Percentiles rank a stretch among this genome's conserved stretches.
These are phyloP conservation scores for Stictocephala bisonia DNA, from an alignment of 2,888 invertebrate genomes.

Conservation along the genomic window DNA sequence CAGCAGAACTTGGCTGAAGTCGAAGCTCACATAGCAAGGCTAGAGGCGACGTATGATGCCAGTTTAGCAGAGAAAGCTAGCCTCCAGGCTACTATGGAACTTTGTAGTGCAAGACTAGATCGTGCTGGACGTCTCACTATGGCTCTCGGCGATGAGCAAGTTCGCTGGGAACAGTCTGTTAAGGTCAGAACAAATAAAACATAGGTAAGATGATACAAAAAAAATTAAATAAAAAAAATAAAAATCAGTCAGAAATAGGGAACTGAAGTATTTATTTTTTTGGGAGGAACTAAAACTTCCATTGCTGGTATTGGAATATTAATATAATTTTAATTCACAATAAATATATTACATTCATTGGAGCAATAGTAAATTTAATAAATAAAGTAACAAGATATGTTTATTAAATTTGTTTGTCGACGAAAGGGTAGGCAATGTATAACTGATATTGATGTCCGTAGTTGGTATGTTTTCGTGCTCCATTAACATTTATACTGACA, in stretches of 20 bases:
- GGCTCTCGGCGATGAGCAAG: constrained; percentile 87
- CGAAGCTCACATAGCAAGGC: constrained; percentile 73
- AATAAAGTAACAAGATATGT: too few species aligned
- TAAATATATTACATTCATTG: too few species aligned
- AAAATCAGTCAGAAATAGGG: background rate
- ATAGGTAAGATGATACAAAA: background rate
- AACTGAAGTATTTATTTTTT: background rate
- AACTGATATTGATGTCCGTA: too few species aligned
- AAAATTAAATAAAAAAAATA: background rate
- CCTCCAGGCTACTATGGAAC: constrained; percentile 77
- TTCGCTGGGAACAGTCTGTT: constrained; percentile 75
- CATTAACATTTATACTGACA: too few species aligned
- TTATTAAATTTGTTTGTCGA: too few species aligned
- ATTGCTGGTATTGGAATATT: too few species aligned
- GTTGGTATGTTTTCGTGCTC: too few species aligned
- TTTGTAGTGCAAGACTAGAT: constrained; percentile 81
- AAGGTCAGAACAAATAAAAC: constrained; percentile 50
- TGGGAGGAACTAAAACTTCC: too few species aligned
- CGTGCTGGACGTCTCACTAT: constrained; percentile 87
- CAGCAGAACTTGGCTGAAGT: constrained; percentile 85
- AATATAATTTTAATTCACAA: too few species aligned
- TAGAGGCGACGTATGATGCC: constrained; percentile 75
- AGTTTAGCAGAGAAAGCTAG: constrained; percentile 81
- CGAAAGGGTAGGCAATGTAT: too few species aligned
- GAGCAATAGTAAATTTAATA: too few species aligned